Conservation (phyloP, 2,888 invertebrate species). For the Rugalucina vietnamica region DNA sequence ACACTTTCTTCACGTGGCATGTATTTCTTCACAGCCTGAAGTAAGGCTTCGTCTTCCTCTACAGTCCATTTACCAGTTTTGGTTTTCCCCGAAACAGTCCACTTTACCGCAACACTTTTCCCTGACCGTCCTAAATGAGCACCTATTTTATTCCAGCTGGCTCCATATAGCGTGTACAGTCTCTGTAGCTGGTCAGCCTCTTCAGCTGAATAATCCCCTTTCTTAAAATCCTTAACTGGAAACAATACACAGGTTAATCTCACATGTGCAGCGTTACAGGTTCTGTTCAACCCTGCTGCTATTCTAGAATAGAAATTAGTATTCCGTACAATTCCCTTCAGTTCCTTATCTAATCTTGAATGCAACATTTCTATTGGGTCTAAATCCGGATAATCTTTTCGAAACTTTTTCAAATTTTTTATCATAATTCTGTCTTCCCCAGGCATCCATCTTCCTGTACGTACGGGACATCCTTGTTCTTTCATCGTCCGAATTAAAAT, state of each 20-base stretch:
- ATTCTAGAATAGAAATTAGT: background rate
- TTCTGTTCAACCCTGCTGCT: background rate
- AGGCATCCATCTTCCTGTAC: background rate
- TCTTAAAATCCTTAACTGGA: background rate
- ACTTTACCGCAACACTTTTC: background rate
- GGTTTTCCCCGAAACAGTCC: background rate
- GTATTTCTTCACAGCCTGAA: background rate
- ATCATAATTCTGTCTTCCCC: background rate
- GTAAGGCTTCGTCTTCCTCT: background rate
- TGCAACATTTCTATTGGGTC: background rate
- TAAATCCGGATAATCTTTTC: background rate
- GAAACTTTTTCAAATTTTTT: background rate
- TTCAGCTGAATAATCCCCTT: background rate
- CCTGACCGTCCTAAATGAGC: background rate
- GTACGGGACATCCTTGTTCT: background rate
- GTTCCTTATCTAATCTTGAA: background rate
- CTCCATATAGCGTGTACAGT: background rate
- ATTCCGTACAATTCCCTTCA: background rate
- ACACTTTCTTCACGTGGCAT: too few relatives aligned
- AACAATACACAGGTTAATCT: background rate
- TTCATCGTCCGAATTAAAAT: background rate
- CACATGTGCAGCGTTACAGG: background rate
- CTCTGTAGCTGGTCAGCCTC: background rate
- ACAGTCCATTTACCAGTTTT: background rate
- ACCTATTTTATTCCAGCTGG: background rate